Base-by-base conservation (phyloP, 2,888 invertebrate genomes). In the Sesia bembeciformis region DNA sequence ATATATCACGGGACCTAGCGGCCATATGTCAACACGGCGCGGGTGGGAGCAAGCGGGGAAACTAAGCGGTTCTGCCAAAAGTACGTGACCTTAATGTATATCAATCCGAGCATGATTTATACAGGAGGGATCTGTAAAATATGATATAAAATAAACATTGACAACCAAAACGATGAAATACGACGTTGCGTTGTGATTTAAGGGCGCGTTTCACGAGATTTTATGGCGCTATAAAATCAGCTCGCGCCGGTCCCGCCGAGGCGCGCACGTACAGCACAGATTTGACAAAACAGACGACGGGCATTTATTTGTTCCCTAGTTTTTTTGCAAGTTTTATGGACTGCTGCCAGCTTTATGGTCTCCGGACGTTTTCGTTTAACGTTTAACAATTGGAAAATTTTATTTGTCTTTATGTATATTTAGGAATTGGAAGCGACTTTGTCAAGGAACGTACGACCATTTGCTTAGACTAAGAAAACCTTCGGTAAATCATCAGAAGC, bases 141-240 rank as follows among this genome's bases (percentile, higher is more conserved):
- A 88, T 89, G 87, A 89, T 85, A 89, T 88, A 88, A 89, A 89
- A 89, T 88, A 89, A 89, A 89, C 86, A 89, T 88, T 87, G 88
- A 89, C 88, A 89, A 84, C 81, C 87, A 76, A 79, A 88, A 89
- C 88, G 87, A 87, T 89, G 88, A 88, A 87, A 87, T 87, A 89
- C 84, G 88, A 81, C 81, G 83, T 73, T 78, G 74, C 78, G 79
- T 71, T 81, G 85, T 89, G 88, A 88, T 88, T 87, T 88, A 88
- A 86, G 87, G 85, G 84, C 81, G 83, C 78, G 81, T 82, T 86
- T 83, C 88, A 84, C 83, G 81, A 81, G 84, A 87, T 88, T 88
- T 89, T 89, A 89, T 86, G 79, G 77, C 79, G 82, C 86, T 81
- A 87, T 87, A 89, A 88, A 89, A 89, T 87, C 85, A 83, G 86